These are phyloP conservation scores for Acanthaster planci DNA, from an alignment of 35 echinoderm and acorn worm species.

Conservation along the genomic window DNA sequence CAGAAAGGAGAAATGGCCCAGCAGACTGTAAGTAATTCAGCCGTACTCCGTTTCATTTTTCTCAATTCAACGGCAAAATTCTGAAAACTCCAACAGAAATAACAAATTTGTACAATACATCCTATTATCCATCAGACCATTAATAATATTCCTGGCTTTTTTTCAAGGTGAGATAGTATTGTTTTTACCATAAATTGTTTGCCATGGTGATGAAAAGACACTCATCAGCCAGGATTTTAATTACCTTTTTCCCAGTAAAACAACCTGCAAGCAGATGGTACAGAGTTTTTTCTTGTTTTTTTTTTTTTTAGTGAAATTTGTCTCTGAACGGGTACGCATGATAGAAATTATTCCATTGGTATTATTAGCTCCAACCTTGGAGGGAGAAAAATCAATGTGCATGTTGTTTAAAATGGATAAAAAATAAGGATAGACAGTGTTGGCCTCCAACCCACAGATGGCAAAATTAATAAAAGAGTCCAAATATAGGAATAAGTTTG, in stretches of 20 bases:
- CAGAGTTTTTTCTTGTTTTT: neutral
- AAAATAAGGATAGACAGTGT: neutral
- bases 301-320: neutral
- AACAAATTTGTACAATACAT: neutral
- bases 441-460: slow-evolving; percentile 23
- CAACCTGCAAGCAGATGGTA: neutral
- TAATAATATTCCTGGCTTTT: slow-evolving; percentile 7
- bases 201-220: neutral
- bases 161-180: neutral
- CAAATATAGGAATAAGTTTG: slow-evolving; percentile 22
- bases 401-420: neutral
- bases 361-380: slow-evolving; percentile 14
- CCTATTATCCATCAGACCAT: neutral
- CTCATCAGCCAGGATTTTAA: slow-evolving; percentile 7
- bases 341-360: slow-evolving; percentile 5
- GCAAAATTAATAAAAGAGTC: slow-evolving; percentile 29
- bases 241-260: slow-evolving; percentile 10
- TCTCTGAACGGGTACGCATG: too few species aligned
- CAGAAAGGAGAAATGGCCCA: neutral
- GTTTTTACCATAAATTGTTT: slow-evolving; percentile 30
- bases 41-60: too few species aligned
- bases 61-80: neutral
- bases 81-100: neutral
- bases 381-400: neutral
- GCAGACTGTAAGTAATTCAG: neutral